Conservation (phyloP, 2,797 vertebrate genomes). For the Malacoraja senta region DNA sequence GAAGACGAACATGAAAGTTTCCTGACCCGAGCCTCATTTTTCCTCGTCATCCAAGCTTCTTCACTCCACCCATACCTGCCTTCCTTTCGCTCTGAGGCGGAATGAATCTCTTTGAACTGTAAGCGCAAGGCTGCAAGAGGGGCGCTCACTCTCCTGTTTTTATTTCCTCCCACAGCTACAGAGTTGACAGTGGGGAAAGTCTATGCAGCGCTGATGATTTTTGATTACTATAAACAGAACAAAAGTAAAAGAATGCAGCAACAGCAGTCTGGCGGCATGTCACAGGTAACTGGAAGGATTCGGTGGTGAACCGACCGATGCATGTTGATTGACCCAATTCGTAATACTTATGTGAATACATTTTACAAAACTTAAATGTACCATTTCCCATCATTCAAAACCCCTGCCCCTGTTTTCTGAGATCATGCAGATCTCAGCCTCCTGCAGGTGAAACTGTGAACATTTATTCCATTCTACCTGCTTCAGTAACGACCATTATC, state of each 20-base stretch:
- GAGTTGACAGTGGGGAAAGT: slow-evolving; percentile 95
- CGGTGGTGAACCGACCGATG: neutral
- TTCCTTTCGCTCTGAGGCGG: neutral
- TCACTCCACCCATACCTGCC: too few relatives aligned
- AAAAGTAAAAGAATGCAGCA: slow-evolving; percentile 72
- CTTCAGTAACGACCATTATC: neutral
- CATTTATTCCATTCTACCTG: neutral
- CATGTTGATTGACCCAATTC: neutral
- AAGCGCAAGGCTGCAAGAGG: neutral
- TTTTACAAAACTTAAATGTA: slow-evolving; percentile 37
- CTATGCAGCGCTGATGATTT: slow-evolving; percentile 92
- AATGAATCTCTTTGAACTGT: neutral
- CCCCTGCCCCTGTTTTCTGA: neutral
- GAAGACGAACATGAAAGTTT: too few relatives aligned
- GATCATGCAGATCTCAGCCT: neutral
- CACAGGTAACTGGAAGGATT: neutral
- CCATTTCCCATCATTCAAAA: neutral
- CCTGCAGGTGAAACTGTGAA: neutral
- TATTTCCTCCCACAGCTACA: slow-evolving; percentile 62
- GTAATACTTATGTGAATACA: slow-evolving; percentile 16
- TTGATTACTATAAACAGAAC: slow-evolving; percentile 93
- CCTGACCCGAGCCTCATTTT: too few relatives aligned
- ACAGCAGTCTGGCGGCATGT: slow-evolving; percentile 60
- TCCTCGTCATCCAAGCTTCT: too few relatives aligned
- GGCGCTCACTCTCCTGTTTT: neutral